Base-by-base conservation (phyloP, 2,113 vertebrate species). In the Daubentonia madagascariensis region DNA sequence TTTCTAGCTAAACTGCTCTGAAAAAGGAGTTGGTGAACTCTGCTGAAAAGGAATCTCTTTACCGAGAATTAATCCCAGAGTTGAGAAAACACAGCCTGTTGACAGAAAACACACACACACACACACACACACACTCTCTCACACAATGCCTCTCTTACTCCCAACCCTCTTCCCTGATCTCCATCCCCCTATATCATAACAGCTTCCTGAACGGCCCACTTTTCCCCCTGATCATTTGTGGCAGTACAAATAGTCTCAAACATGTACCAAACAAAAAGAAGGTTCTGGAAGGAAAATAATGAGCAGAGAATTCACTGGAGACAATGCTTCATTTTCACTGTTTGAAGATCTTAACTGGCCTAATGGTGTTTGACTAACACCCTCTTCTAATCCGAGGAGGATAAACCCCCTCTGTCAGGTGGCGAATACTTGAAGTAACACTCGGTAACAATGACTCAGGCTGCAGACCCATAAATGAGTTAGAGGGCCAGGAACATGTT, bases 291-390 rank as follows among this genome's bases (percentile, higher is more conserved):
- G 96, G 96, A 95, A 98, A 97, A 96, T 95, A 89, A 97, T 98
- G 76, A 96, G 96, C 63, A 54, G 86, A 96, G 93, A 95, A 97
- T 97, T 97, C 91, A 5, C 86, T 85, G 86, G 97, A 98, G 97
- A 98, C 98, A 98, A 97, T 98, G 90, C 96, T 96, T 97, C 87
- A 48, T 98, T 95, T 89, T 89, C 96, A 78, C 97, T 98, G 85
- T 98, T 98, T 98, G 98, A 91, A 98, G 98, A 98, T 98, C 98
- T 98, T 98, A 98, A 98, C 98, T 97, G 93, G 54, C 88, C 97
- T 99, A 98, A 98, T 98, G 98, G 98, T 98, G 96, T 99, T 99
- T 98, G 98, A 98, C 97, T 98, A 98, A 98, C 98, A 98, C 97
- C 92, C 93, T 97, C 91, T 97, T 98, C 97, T 98, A 98, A 98